Base-by-base conservation (phyloP, 2,113 vertebrate genomes). In the Entomyzon cyanotis region DNA sequence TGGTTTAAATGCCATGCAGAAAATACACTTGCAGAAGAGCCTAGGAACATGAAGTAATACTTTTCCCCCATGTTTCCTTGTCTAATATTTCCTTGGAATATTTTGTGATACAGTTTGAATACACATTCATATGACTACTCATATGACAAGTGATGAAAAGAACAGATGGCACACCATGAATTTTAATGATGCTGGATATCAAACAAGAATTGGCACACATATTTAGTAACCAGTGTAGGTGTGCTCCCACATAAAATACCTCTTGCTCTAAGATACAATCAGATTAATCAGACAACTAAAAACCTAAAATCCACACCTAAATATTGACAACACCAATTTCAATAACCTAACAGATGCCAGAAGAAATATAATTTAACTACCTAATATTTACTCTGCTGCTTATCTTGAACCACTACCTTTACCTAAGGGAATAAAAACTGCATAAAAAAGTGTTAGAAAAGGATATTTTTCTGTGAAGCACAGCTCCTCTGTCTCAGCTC, bases 81-180 rank as follows among this genome's bases (percentile, higher is more conserved):
- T n/a, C 31, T 62, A 35, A 62, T 15, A 56, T 70, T 82, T 91
- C 58, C 62, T 90, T 47, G 23, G 73, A 93, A 47, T 88, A 81
- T 49, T 83, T 70, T 76, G 28, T 83, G 49, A 46, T 23, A 42
- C 9, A 44, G 65, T 69, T 82, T 47, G 22, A 92, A 47, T 30
- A 58, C 28, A 71, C 30, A 73, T 39, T 76, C 64, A 65, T 89
- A 28, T 87, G 70, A 92, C 78, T 27, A 65, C 35, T 79, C 87
- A 73, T 73, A 47, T 52, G 93, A 91, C 55, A 84, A 91, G 64
- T 9, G 20, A 89, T 52, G 23, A 65, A 84, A 64, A 75, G 85
- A 94, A 74, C 83, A 96, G 90, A 96, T 80, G 94, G 59, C 25
- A 83, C 71, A 55, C 5, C 42, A 81, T 10, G 64, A 90, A 89